Evolutionary conservation across 2,113 vertebrate genomes (phyloP), one percentile per base, ranked within the genome.

Genomic region (Serilophus lunatus): DNA sequence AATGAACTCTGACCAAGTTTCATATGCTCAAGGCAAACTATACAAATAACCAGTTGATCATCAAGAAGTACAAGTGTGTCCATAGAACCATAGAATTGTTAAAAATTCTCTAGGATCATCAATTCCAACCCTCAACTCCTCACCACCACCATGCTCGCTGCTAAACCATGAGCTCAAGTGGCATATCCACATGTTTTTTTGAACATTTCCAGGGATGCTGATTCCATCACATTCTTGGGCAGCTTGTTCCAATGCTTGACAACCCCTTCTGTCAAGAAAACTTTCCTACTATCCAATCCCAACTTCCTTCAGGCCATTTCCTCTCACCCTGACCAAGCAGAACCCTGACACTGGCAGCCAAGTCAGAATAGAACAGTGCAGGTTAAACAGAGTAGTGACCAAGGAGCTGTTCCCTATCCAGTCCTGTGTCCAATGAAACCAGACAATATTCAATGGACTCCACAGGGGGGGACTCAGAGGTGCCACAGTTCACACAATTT

Each of bases 21-120:
- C 10, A 15, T 3, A 2, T 5, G 36, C 56, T 49, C n/a, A 15
- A 35, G 5, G 3, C 33, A 42, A 51, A 11, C 26, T 7, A 18
- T 1, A 10, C 16, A 28, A 42, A 28, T 0, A 18, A 35, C 2
- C 50, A 54, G 29, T 3, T 50, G 19, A 20, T 2, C 42, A 54
- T 1, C 38, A 71, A 0, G 3, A 29, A 12, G 2, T 3, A 23
- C n/a, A n/a, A n/a, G 26, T 0, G 1, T 5, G 14, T 6, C 22
- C 33, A 6, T 2, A 51, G 3, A 7, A 4, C 2, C 31, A 16
- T 0, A 28, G 77, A 38, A 25, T 4, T 26, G 26, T 1, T 17
- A 5, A 11, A 89, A 38, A 7, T 24, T 6, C 44, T 24, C 23
- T 0, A 1, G 17, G 26, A 3, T 6, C 31, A 23, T 13, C 0